Percentiles rank a stretch among this genome's conserved stretches.
Conservation (phyloP, 2,797 vertebrate species). For the Sylvilagus floridanus region DNA sequence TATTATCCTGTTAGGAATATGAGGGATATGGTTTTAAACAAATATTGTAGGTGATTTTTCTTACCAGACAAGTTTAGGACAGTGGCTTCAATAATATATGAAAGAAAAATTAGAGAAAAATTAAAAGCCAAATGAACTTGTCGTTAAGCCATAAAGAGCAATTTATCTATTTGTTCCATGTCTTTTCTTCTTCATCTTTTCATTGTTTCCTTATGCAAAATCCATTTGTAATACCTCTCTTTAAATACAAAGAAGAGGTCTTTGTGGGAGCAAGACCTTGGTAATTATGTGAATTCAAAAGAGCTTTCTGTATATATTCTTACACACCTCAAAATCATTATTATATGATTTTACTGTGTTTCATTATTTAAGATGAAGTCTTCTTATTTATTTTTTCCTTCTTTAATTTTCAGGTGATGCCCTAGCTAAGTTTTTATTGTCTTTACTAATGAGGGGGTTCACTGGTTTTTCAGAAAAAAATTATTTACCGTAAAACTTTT, state of each 20-base stretch:
- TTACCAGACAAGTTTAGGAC: not conserved
- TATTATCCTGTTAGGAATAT: not conserved
- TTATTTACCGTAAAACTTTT: not conserved
- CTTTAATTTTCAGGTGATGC: not conserved
- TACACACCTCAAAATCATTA: slow-evolving; percentile 27
- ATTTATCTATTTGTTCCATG: not conserved
- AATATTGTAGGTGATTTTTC: not conserved
- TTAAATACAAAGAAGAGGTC: not conserved
- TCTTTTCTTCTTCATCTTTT: not conserved
- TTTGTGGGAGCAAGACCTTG: not conserved
- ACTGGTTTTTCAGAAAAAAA: not conserved
- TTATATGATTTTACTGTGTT: slow-evolving; percentile 8
- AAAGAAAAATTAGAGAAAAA: not conserved
- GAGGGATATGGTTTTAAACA: not conserved
- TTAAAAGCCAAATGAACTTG: not conserved
- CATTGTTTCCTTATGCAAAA: not conserved
- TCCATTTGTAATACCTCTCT: not conserved
- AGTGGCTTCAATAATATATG: not conserved
- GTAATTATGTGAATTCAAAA: not conserved
- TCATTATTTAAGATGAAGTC: not conserved
- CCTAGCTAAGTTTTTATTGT: not conserved
- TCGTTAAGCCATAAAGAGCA: not conserved
- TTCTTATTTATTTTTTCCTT: not conserved
- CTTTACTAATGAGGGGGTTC: not conserved
- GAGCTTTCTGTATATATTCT: not conserved